phyloP scores from a whole-genome alignment of 2,888 invertebrate genomes.

The Melinaea menophilus region DNA sequence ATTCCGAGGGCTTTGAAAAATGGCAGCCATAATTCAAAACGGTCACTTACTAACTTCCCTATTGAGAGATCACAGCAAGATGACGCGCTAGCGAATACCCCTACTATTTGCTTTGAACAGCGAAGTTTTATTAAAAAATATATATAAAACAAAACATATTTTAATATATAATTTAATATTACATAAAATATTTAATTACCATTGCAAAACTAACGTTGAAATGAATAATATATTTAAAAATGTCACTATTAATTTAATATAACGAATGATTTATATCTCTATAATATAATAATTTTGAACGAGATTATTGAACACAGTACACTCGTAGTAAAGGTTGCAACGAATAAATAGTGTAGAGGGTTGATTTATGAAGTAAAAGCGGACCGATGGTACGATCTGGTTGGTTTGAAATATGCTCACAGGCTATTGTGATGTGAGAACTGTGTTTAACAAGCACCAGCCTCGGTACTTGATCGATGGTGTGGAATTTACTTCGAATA shows the following conservation, averaged over 20 bases:
- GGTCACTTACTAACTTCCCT: slow-evolving; percentile 74
- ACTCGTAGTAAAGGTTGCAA: slow-evolving; percentile 56
- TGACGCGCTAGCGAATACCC: slow-evolving; percentile 64
- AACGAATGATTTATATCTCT: slow-evolving; percentile 3
- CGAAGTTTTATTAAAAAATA: not conserved
- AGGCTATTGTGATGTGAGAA: slow-evolving; percentile 75
- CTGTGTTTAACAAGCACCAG: slow-evolving; percentile 72
- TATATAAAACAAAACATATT: not conserved
- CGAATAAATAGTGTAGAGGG: slow-evolving; percentile 76
- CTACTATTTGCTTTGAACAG: slow-evolving; percentile 23
- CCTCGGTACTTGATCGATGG: slow-evolving; percentile 68
- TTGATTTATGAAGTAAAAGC: slow-evolving; percentile 71
- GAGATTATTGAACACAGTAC: slow-evolving; percentile 6
- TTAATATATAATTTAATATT: not conserved
- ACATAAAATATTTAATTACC: not conserved
- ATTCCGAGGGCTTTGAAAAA: slow-evolving; percentile 69
- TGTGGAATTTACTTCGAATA: slow-evolving; percentile 52
- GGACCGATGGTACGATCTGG: slow-evolving; percentile 69
- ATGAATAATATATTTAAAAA: too few species aligned
- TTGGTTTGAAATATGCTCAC: slow-evolving; percentile 74
- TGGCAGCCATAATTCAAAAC: slow-evolving; percentile 69
- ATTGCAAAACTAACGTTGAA: not conserved
- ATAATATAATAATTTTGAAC: not conserved
- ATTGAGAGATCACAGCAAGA: slow-evolving; percentile 76
- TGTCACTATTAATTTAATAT: slow-evolving; percentile 9